Evolutionary conservation across 2,113 vertebrate genomes (phyloP).

Genomic region (Mixornis gularis): DNA sequence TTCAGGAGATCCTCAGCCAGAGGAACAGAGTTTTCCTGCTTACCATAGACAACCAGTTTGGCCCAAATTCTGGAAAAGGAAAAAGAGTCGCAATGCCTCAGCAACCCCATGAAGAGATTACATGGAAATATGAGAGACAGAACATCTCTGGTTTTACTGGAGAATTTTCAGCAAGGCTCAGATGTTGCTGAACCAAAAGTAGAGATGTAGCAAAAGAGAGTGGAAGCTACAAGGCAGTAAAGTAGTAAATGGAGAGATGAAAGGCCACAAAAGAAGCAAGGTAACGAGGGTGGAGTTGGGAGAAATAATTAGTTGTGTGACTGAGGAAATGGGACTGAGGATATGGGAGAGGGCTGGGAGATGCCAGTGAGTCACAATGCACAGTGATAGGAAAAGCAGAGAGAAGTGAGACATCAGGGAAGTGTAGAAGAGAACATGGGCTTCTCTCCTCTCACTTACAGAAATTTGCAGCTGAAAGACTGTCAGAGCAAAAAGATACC

Average conservation of each 20-base stretch:
- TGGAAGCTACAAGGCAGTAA: not conserved
- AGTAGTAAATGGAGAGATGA: not conserved
- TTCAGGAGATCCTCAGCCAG: not conserved
- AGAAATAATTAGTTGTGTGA: not conserved
- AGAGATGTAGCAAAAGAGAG: not conserved
- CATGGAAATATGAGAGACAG: not conserved
- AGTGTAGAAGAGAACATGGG: not conserved
- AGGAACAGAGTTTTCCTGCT: not conserved
- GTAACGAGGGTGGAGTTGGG: not conserved
- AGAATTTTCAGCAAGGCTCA: not conserved
- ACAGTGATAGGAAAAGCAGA: not conserved
- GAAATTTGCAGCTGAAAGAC: not conserved
- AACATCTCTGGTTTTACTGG: not conserved
- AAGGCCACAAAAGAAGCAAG: not conserved
- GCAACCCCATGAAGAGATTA: not conserved
- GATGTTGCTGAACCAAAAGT: not conserved
- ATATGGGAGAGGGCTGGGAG: not conserved
- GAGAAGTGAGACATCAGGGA: not conserved
- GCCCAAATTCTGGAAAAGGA: not conserved
- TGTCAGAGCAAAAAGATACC: not conserved
- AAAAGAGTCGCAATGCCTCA: not conserved
- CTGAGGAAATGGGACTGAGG: not conserved
- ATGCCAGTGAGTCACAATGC: not conserved
- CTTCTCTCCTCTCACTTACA: not conserved
- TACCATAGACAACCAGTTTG: not conserved